Evolutionary conservation across 1,140 invertebrate species (phyloP), one percentile per base, ranked within the genome.

Genomic region (Zaprionus lachaisei): DNA sequence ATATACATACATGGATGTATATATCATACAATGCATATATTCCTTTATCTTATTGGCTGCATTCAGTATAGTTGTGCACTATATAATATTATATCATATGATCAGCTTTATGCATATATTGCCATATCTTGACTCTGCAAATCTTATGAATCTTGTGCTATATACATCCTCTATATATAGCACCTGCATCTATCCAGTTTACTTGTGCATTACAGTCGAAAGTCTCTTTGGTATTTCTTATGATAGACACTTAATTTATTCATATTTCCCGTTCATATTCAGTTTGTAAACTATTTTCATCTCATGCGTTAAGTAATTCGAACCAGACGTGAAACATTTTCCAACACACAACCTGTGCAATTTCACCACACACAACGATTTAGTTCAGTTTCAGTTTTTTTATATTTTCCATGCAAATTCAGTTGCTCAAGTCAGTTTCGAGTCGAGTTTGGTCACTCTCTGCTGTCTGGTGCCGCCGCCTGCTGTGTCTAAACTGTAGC

Each of bases 341-440:
- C 41, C 60, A 66, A 61, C 73, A 71, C 73, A 71, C 44, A 64
- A 76, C 41, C 64, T 41, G 41, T 31, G 60, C 72, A 75, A 74
- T 76, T 76, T 76, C 73, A 76, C 38, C 38, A 41, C 34, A 56
- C 37, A 66, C 20, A 64, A 41, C 37, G 57, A 41, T 60, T 60
- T 24, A 11, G 38, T 47, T 61, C n/a, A 14, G 28, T 38, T 58
- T 58, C 24, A 1, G 22, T 4, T 7, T 31, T 31, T 34, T 14
- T 47, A 28, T 57, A 24, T 64, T 47, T 47, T 47, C 31, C 60
- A 76, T 72, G 70, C 78, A 77, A 87, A 86, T 79, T 79, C 75
- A 65, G 84, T 87, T 89, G 84, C 80, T 60, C 44, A 87, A 87
- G 83, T 77, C 57, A 17, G n/a, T 47, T 74, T 87, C n/a, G n/a